Percentiles rank a stretch among this genome's conserved stretches.
Conservation (phyloP, 2,113 vertebrate species). For the Athene noctua region DNA sequence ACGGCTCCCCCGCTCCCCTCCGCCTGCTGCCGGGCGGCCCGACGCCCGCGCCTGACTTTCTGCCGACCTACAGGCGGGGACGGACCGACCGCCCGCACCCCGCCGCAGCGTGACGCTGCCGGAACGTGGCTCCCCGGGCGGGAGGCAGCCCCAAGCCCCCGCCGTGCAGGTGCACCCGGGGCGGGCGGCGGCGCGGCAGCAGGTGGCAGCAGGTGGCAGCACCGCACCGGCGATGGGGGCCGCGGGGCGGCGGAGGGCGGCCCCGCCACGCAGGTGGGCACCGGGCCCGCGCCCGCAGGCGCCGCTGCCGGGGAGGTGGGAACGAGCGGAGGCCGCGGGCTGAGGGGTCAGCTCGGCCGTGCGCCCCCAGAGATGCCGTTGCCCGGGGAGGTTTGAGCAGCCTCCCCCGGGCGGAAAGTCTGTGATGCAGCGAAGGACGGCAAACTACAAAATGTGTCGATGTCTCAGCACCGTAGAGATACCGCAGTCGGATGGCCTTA, state of each 20-base stretch:
- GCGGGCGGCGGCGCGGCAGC: no score
- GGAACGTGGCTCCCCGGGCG: neutral
- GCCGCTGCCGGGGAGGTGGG: accelerated
- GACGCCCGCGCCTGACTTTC: no score
- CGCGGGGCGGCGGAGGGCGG: neutral
- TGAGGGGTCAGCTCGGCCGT: accelerated
- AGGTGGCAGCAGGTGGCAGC: conserved; percentile 49
- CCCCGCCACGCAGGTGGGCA: neutral
- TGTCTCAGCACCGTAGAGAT: neutral
- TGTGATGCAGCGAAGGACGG: neutral
- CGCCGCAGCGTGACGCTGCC: neutral
- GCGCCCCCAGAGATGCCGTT: accelerated
- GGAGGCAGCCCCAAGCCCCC: no score
- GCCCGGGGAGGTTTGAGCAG: neutral
- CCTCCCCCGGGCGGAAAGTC: neutral
- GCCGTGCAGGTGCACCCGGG: no score
- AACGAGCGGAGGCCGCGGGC: accelerated
- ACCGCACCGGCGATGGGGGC: neutral
- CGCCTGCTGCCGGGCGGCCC: no score
- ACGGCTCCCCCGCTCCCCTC: no score
- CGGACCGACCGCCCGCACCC: neutral
- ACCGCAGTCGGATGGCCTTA: accelerated
- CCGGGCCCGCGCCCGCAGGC: no score
- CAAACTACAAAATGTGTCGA: accelerated
- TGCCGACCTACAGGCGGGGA: accelerated